Conservation (phyloP, 2,113 vertebrate genomes). For the Rana temporaria region DNA sequence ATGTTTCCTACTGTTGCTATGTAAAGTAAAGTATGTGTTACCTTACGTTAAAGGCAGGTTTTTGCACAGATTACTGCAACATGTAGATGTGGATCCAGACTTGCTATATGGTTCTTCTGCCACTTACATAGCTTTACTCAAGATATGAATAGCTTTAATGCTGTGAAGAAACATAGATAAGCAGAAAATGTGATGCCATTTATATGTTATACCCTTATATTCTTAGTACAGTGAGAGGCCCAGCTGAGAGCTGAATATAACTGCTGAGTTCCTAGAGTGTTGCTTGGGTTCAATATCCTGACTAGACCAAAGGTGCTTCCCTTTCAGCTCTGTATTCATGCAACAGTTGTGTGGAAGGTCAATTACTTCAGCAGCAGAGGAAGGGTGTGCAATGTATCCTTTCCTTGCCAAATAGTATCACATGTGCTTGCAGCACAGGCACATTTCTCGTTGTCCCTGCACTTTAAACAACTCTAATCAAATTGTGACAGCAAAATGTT, state of each 20-base stretch:
- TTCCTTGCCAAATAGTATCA: constrained; percentile 50
- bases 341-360: constrained; percentile 41
- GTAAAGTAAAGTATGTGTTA: no score
- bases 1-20: no score
- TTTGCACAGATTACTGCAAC: no score
- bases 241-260: background rate
- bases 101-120: no score
- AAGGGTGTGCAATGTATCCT: constrained; percentile 50
- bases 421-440: constrained; percentile 15
- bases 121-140: no score
- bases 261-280: constrained; percentile 14
- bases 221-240: no score
- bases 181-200: no score
- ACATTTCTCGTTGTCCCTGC: constrained; percentile 11
- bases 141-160: no score
- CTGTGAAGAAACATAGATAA: no score
- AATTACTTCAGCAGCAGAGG: constrained; percentile 40
- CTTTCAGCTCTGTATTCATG: constrained; percentile 41
- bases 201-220: no score
- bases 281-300: constrained; percentile 28
- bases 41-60: no score
- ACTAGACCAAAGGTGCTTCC: constrained; percentile 49
- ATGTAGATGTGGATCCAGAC: no score
- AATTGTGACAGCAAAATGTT: background rate
- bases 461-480: constrained; percentile 1